Conservation (phyloP, 2,113 vertebrate genomes). For the Sceloporus tristichus region DNA sequence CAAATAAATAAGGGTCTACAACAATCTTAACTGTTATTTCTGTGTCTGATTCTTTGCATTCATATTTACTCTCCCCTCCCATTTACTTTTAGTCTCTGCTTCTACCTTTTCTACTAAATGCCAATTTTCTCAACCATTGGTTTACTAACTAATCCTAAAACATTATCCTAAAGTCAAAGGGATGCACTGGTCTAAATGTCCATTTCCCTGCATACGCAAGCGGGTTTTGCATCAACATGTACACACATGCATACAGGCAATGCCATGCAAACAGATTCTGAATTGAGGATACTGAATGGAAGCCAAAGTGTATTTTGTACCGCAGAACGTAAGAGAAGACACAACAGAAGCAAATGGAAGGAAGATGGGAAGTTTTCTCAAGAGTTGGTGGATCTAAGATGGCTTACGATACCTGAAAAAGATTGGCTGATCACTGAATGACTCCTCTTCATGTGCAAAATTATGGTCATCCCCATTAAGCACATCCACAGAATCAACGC, state of each 20-base stretch:
- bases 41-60: neutral
- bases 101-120: neutral
- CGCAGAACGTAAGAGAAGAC: neutral
- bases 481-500: slow-evolving; percentile 67
- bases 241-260: neutral
- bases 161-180: neutral
- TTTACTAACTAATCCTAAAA: neutral
- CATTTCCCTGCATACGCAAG: neutral
- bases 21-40: neutral
- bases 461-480: slow-evolving; percentile 70
- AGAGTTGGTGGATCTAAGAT: neutral
- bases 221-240: neutral
- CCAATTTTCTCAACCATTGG: neutral
- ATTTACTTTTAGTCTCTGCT: neutral
- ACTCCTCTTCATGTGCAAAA: slow-evolving; percentile 65
- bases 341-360: neutral
- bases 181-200: neutral
- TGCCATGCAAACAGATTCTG: neutral
- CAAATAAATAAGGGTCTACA: neutral
- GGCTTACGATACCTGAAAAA: slow-evolving; percentile 91
- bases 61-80: neutral
- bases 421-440: slow-evolving; percentile 90
- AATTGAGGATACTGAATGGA: neutral
- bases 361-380: neutral
- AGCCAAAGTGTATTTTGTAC: neutral